phyloP scores from a whole-genome alignment of 2,888 invertebrate genomes.

The Eupithecia insigniata region DNA sequence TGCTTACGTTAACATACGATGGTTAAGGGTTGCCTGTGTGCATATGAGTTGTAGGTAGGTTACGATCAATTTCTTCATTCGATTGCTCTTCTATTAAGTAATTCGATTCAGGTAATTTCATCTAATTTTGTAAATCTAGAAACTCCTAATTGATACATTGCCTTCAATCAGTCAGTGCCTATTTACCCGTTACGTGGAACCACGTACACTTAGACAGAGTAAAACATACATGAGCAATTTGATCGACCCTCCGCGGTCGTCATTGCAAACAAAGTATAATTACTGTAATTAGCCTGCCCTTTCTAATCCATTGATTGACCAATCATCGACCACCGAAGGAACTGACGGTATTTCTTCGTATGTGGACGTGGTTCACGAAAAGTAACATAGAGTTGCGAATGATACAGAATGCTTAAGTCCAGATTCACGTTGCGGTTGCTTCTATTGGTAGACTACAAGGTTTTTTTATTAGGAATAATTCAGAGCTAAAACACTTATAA shows the following conservation, averaged over 20 bases:
- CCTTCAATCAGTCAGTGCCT: conserved; percentile 23
- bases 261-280: conserved; percentile 78
- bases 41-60: neutral
- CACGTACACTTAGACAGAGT: conserved; percentile 35
- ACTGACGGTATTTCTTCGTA: conserved; percentile 53
- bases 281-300: conserved; percentile 75
- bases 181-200: conserved; percentile 32
- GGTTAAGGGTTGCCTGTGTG: neutral
- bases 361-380: conserved; percentile 66
- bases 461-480: neutral
- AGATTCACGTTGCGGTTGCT: neutral
- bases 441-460: neutral
- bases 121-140: conserved; percentile 14
- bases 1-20: neutral
- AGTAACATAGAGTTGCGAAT: conserved; percentile 47
- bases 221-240: conserved; percentile 54
- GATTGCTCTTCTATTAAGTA: conserved; percentile 14
- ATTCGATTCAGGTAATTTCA: conserved; percentile 11
- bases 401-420: conserved; percentile 18
- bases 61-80: conserved; percentile 12
- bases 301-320: conserved; percentile 82
- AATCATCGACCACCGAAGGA: conserved; percentile 77
- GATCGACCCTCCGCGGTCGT: conserved; percentile 53
- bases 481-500: neutral
- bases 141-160: conserved; percentile 26